A percentile compares a stretch with the other conserved stretches of the same genome.
Evolutionary conservation across 2,888 invertebrate genomes (phyloP).

Genomic region (Drosophila mimica): DNA sequence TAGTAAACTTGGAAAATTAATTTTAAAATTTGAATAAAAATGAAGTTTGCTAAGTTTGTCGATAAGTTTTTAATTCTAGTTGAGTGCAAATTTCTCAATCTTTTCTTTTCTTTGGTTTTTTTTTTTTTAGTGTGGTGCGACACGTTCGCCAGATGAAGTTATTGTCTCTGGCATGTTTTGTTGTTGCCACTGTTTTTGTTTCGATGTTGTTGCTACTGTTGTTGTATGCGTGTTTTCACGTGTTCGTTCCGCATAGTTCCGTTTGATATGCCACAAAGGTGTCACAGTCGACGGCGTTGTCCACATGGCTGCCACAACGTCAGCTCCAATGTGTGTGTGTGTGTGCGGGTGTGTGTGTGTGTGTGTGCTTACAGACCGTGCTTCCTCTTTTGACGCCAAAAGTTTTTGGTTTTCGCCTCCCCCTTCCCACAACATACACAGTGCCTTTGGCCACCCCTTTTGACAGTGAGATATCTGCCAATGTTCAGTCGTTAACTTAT

Average conservation of each 20-base stretch:
- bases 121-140: not conserved
- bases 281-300: constrained; percentile 64
- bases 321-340: constrained; percentile 16
- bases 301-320: constrained; percentile 57
- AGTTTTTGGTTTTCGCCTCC: constrained; percentile 24
- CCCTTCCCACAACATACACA: not conserved
- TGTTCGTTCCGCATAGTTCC: constrained; percentile 80
- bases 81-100: not conserved
- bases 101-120: not conserved
- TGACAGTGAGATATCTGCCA: constrained; percentile 55
- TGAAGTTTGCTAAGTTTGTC: too few relatives aligned
- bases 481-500: constrained; percentile 24
- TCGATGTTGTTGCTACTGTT: constrained; percentile 24
- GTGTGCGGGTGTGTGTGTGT: constrained; percentile 5
- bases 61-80: too few relatives aligned
- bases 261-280: constrained; percentile 79
- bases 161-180: constrained; percentile 72
- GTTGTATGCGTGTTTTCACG: constrained; percentile 69
- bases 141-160: constrained; percentile 67
- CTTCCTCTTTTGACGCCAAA: constrained; percentile 53
- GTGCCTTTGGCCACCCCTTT: constrained; percentile 23
- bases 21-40: too few relatives aligned
- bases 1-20: not conserved
- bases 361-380: constrained; percentile 14
- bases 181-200: constrained; percentile 40